Evolutionary conservation across 2,113 vertebrate species (phyloP).

Genomic region (Sakesphorus luctuosus): DNA sequence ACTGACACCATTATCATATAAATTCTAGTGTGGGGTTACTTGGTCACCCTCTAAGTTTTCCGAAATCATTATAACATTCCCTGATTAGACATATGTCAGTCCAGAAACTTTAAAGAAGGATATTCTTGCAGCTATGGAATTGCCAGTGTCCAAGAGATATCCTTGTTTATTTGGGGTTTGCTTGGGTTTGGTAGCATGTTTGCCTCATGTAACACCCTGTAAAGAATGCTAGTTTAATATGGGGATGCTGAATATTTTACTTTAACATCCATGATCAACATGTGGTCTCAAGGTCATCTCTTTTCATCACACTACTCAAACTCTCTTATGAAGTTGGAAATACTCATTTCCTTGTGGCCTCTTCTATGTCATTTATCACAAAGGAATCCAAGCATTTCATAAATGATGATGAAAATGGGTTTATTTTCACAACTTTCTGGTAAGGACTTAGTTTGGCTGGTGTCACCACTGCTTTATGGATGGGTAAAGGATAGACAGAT

Average conservation of each 20-base stretch:
- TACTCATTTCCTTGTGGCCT: slow-evolving; percentile 25
- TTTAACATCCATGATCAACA: not conserved
- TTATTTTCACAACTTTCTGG: slow-evolving; percentile 9
- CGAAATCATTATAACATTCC: not conserved
- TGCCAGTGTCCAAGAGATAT: not conserved
- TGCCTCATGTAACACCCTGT: not conserved
- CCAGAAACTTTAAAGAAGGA: not conserved
- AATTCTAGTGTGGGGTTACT: not conserved
- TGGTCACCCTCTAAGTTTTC: not conserved
- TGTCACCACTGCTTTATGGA: not conserved
- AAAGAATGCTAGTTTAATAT: not conserved
- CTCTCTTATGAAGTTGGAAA: not conserved
- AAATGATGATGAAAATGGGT: slow-evolving; percentile 22
- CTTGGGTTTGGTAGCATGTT: not conserved
- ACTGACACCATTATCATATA: not conserved
- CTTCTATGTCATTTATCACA: slow-evolving; percentile 16
- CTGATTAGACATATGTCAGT: not conserved
- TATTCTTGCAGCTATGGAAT: not conserved
- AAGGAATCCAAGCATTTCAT: slow-evolving; percentile 18
- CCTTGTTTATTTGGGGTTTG: not conserved
- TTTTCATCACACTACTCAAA: slow-evolving; percentile 30
- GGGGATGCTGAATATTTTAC: not conserved
- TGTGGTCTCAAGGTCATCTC: not conserved
- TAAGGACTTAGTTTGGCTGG: not conserved
- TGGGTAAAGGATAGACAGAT: not conserved